Percentiles rank a stretch among this genome's conserved stretches.
phyloP scores from a whole-genome alignment of 2,888 invertebrate species.

The Ceraclea dissimilis region DNA sequence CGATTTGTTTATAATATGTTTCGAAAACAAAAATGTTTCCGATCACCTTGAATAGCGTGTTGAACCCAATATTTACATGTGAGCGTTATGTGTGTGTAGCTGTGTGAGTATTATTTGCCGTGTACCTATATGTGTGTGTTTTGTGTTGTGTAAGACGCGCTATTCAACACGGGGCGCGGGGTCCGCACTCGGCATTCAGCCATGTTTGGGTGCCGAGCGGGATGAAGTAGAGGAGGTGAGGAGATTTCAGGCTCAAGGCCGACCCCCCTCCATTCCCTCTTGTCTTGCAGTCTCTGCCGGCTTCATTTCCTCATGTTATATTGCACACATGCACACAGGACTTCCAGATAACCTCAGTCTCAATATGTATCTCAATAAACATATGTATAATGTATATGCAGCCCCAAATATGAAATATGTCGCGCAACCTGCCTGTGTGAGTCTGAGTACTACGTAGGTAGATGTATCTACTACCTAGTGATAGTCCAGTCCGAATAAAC shows the following conservation, averaged over 20 bases:
- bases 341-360: too few relatives aligned
- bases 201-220: not conserved
- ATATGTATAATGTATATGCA: too few relatives aligned
- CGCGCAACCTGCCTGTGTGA: too few relatives aligned
- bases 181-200: not conserved
- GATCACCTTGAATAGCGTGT: constrained; percentile 2
- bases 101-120: not conserved
- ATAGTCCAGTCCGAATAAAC: too few relatives aligned
- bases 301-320: not conserved
- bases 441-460: too few relatives aligned
- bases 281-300: not conserved
- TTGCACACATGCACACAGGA: not conserved
- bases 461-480: too few relatives aligned
- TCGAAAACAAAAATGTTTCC: not conserved
- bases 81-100: constrained; percentile 2
- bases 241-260: constrained; percentile 1
- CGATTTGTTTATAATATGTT: too few relatives aligned
- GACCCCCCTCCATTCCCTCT: not conserved
- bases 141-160: not conserved
- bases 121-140: not conserved
- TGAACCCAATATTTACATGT: not conserved
- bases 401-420: too few relatives aligned
- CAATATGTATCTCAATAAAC: too few relatives aligned
- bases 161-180: not conserved
- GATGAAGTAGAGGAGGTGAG: not conserved